Evolutionary conservation across 2,113 vertebrate genomes (phyloP).

Genomic region (Bos taurus): DNA sequence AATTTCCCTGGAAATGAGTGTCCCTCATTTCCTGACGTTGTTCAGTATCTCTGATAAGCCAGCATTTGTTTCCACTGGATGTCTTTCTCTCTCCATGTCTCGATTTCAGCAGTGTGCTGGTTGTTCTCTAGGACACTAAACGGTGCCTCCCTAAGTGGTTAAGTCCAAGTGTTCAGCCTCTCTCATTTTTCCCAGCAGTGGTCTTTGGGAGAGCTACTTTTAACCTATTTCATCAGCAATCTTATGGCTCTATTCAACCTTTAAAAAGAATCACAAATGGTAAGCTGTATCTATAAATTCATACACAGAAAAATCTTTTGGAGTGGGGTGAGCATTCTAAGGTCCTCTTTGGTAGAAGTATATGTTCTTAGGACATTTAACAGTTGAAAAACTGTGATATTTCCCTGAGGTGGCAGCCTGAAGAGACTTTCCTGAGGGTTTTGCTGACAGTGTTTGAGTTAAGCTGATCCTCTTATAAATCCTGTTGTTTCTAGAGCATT

Average conservation of each 20-base stretch:
- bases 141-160: neutral
- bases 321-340: neutral
- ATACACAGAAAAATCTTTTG: neutral
- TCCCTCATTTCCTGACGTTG: neutral
- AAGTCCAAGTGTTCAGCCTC: neutral
- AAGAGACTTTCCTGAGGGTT: neutral
- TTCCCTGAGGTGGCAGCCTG: neutral
- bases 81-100: neutral
- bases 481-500: neutral
- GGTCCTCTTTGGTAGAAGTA: neutral
- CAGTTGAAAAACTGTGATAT: neutral
- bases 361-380: neutral
- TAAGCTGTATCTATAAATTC: neutral
- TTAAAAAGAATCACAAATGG: neutral
- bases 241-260: neutral
- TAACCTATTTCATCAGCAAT: neutral
- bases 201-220: neutral
- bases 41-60: neutral
- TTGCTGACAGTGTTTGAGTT: neutral
- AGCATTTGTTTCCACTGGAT: neutral
- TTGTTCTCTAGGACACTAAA: neutral
- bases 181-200: neutral
- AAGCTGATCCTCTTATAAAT: neutral
- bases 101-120: neutral
- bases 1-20: neutral